These are phyloP conservation scores for Tympanoctomys barrerae DNA, from an alignment of 2,797 vertebrate genomes.

Conservation along the genomic window DNA sequence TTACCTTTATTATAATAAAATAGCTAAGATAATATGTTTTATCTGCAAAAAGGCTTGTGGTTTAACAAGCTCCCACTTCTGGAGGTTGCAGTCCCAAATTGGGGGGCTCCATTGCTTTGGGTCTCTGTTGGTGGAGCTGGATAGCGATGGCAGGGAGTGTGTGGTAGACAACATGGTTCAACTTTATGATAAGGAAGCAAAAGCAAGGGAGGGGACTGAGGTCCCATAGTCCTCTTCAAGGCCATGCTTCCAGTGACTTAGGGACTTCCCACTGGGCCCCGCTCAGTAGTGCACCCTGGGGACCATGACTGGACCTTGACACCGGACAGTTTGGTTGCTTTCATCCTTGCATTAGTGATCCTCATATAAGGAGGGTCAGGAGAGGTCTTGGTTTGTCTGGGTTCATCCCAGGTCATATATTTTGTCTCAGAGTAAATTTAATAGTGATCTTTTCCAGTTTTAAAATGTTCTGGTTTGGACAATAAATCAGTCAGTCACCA, in stretches of 20 bases:
- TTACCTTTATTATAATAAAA: not conserved
- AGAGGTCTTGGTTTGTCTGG: not conserved
- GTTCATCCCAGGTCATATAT: not conserved
- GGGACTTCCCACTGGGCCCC: not conserved
- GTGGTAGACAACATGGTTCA: not conserved
- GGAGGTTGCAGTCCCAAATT: not conserved
- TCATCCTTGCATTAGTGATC: not conserved
- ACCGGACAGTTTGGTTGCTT: not conserved
- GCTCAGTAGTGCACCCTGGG: not conserved
- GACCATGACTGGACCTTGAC: fast-evolving
- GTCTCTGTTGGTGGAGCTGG: not conserved
- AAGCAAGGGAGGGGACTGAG: not conserved
- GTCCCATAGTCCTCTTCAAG: not conserved
- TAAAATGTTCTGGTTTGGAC: not conserved
- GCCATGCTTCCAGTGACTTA: not conserved
- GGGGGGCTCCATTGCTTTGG: not conserved
- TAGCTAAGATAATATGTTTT: not conserved
- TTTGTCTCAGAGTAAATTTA: not conserved
- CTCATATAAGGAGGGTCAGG: not conserved
- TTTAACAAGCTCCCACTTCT: not conserved
- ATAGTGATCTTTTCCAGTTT: not conserved
- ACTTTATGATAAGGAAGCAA: not conserved
- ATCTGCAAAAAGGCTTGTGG: not conserved
- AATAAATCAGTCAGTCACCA: not conserved
- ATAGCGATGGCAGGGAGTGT: not conserved